Conservation (phyloP, 2,113 vertebrate genomes). For the Bambusicola thoracicus region DNA sequence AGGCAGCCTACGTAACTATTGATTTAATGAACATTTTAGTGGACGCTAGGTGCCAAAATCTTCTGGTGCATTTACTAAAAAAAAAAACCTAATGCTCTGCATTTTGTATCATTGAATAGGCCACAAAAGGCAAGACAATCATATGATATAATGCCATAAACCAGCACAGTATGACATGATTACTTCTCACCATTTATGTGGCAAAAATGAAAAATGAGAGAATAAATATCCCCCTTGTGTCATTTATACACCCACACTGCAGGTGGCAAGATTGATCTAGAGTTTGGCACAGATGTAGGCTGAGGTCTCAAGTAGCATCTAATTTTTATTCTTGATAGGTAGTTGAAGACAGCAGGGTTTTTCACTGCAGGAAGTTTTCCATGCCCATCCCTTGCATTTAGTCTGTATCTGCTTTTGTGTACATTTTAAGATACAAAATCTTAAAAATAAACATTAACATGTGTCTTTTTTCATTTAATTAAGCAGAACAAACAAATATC, state of each 20-base stretch:
- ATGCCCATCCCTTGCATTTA: background rate
- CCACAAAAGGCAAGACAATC: background rate
- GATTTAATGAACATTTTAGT: background rate
- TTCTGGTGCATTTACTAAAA: background rate
- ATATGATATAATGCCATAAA: background rate
- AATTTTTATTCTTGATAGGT: constrained; percentile 63
- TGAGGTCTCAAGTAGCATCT: constrained; percentile 54
- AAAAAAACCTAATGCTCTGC: background rate
- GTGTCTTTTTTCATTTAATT: background rate
- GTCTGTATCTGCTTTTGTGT: background rate
- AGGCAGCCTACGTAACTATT: background rate
- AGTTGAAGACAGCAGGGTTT: constrained; percentile 25
- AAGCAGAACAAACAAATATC: background rate
- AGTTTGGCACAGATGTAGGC: constrained; percentile 55
- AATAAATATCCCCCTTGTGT: background rate
- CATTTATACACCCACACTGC: background rate
- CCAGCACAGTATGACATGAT: background rate
- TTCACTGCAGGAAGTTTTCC: constrained; percentile 25
- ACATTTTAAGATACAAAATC: background rate
- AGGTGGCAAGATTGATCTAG: constrained; percentile 38
- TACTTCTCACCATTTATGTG: background rate
- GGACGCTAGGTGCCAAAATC: background rate
- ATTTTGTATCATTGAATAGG: background rate
- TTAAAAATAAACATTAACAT: background rate
- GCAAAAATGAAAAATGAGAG: constrained; percentile 12